Base-by-base conservation (phyloP, 2,888 invertebrate species). In the Caenorhabditis sp. region DNA sequence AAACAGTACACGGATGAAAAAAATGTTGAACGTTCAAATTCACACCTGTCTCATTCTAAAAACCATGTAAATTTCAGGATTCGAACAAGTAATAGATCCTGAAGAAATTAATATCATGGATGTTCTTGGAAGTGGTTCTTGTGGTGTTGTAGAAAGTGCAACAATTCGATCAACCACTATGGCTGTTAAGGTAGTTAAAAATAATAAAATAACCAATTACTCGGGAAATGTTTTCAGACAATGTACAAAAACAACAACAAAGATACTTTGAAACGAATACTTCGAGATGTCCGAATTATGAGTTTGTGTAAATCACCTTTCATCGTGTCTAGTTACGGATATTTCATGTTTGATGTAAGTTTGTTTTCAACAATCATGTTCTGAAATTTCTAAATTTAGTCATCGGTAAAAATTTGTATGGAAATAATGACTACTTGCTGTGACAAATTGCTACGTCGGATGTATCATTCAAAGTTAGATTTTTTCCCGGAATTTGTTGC, bases 361-460 rank as follows among this genome's bases (percentile, higher is more conserved):
- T 36, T n/a, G n/a, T n/a, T n/a, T n/a, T n/a, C n/a, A n/a, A n/a
- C n/a, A n/a, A n/a, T n/a, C 23, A 27, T n/a, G 50, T 8, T 50
- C 17, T 50, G n/a, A 36, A 53, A 59, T 26, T 8, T 8, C 1
- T 17, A 26, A 21, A 54, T 64, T 55, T 79, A 89, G 89, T 84
- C 87, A 0, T 96, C 97, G 89, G 97, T 99, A 0, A 99, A 97
- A 96, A 97, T 99, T 88, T 99, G 97, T 89, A 99, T 99, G 99
- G 97, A 99, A 90, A 91, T 97, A 81, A 99, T 99, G 99, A 93
- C 95, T 17, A 95, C 96, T 27, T 99, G 97, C 90, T 93, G 99
- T 88, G 99, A 99, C 89, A 97, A 97, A 90, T 90, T 99, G 86
- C 91, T 97, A 75, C 95, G 95, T 89, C 90, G 92, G 83, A 74